phyloP scores from a whole-genome alignment of 2,113 vertebrate species.

The Suricata suricatta region DNA sequence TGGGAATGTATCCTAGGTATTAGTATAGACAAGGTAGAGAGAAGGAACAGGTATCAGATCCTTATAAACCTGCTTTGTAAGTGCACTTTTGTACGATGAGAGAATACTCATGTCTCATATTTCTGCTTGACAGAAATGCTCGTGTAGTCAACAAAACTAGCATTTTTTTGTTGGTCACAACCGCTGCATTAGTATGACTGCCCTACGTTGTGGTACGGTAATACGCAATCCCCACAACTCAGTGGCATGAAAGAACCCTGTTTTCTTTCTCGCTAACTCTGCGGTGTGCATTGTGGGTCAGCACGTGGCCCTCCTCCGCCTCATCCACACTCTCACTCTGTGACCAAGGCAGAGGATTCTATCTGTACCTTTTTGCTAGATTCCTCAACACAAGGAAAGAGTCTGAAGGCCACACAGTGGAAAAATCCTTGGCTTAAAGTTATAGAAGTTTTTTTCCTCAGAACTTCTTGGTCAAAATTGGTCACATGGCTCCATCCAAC shows the following conservation, averaged over 20 bases:
- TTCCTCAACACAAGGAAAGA: not conserved
- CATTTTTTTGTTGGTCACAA: not conserved
- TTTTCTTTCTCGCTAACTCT: not conserved
- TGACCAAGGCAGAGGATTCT: fast-evolving
- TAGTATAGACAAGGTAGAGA: not conserved
- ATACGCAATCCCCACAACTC: not conserved
- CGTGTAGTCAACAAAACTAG: not conserved
- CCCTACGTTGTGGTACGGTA: not conserved
- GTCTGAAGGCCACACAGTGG: fast-evolving
- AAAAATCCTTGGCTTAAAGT: not conserved
- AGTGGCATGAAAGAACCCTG: not conserved
- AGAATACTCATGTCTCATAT: not conserved
- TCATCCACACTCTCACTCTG: fast-evolving
- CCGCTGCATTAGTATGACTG: not conserved
- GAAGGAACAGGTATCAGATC: not conserved
- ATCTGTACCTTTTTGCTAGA: not conserved
- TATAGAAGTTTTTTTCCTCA: not conserved
- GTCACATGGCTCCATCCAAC: fast-evolving
- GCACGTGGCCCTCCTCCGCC: not conserved
- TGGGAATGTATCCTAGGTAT: too few species aligned
- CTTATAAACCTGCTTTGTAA: not conserved
- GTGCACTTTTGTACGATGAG: not conserved
- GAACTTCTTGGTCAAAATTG: not conserved
- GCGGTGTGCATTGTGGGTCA: fast-evolving
- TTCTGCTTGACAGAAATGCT: not conserved